Evolutionary conservation across 1,140 invertebrate genomes (phyloP), one percentile per base, ranked within the genome.

Genomic region (Tigriopus japonicus): DNA sequence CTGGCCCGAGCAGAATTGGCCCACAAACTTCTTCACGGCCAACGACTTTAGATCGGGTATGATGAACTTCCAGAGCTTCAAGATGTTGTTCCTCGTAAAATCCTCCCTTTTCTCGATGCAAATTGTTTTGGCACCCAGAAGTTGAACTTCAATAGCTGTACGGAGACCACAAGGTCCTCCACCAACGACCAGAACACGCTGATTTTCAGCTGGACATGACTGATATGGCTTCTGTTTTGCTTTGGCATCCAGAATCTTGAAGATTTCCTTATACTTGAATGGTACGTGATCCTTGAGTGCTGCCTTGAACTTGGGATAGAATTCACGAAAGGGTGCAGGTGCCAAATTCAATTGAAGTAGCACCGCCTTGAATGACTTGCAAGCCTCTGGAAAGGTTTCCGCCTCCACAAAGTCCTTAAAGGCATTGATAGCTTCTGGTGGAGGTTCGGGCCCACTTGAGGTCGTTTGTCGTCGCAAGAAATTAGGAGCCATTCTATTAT

Each of bases 11-110:
- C 78, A 81, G 67, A 80, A 81, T 67, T 80, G 78, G 13, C 76
- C 76, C 67, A 75, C 78, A 66, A 80, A 79, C 61, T 76, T 75
- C 66, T 80, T 80, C 43, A 76, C 78, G 58, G 78, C 79, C 13
- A 80, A 72, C 59, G 68, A 70, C 64, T 75, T 76, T 40, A 80
- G 69, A 68, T 80, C 79, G 40, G 75, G 70, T 62, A 81, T 80
- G 52, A 80, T 74, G 67, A 72, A 79, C n/a, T 77, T 75, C 79
- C 78, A 80, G 1, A 80, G 68, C 67, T 81, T 80, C 21, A 80
- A 72, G 5, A 81, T 78, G 69, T 80, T 80, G 67, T 81, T 80
- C 15, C 79, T 65, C 7, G 73, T 71, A 62, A 77, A 76, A 15
- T 54, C 60, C 52, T 70, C 68, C 42, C 74, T 62, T 62, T 72